Conservation (phyloP, 2,888 invertebrate genomes). For the Sylvicola cinctus region DNA sequence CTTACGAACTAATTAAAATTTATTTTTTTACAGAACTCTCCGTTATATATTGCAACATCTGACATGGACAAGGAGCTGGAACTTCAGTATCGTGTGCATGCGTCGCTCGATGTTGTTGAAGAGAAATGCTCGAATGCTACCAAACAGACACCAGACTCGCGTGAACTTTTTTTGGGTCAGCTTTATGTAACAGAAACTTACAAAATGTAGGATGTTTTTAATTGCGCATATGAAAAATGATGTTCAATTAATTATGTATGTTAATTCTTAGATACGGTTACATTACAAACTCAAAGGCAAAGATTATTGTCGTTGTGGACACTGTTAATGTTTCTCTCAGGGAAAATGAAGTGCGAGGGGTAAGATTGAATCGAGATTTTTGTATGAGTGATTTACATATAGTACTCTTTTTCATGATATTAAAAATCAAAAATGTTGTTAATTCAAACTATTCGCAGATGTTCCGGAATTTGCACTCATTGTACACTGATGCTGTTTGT, state of each 20-base stretch:
- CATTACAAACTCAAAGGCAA: conserved; percentile 92
- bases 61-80: conserved; percentile 67
- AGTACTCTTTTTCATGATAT: conserved; percentile 2
- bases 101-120: conserved; percentile 33
- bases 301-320: conserved; percentile 82
- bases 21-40: conserved; percentile 56
- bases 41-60: conserved; percentile 61
- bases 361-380: conserved; percentile 22
- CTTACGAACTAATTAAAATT: not conserved
- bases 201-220: conserved; percentile 61
- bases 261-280: conserved; percentile 56
- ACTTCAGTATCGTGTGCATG: conserved; percentile 83
- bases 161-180: conserved; percentile 79
- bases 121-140: conserved; percentile 29
- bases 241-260: conserved; percentile 3
- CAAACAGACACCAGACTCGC: conserved; percentile 48
- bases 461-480: conserved; percentile 74
- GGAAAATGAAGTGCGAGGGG: conserved; percentile 86
- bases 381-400: conserved; percentile 3
- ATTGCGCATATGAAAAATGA: conserved; percentile 8
- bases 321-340: conserved; percentile 69
- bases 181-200: conserved; percentile 88
- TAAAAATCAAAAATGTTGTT: no score
- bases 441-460: no score
- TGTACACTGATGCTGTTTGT: conserved; percentile 86